Evolutionary conservation across 2,113 vertebrate genomes (phyloP).

Genomic region (Zeus faber): DNA sequence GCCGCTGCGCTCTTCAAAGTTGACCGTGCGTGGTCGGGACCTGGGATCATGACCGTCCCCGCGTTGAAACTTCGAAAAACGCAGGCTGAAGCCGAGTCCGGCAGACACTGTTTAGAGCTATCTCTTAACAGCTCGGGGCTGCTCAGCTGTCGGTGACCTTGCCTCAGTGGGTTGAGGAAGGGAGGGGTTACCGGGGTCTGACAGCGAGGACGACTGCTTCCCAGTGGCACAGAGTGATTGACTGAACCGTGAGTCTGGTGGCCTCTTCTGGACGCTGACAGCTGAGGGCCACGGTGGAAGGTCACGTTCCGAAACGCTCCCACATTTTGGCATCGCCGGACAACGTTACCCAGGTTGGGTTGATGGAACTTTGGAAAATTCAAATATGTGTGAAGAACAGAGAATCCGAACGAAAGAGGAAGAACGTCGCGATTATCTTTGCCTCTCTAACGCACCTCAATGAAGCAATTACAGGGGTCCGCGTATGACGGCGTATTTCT

Average conservation of each 20-base stretch:
- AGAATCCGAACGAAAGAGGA: too few species aligned
- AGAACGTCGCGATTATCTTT: too few species aligned
- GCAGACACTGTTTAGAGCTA: constrained; percentile 33
- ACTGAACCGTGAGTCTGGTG: constrained; percentile 47
- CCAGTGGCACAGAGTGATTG: constrained; percentile 16
- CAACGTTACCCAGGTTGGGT: constrained; percentile 1
- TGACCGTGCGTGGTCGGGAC: constrained; percentile 23
- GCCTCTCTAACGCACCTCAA: neutral
- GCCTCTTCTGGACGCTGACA: constrained; percentile 45
- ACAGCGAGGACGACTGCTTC: constrained; percentile 32
- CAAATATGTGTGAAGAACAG: too few species aligned
- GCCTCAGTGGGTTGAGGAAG: constrained; percentile 31
- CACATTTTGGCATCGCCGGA: constrained; percentile 21
- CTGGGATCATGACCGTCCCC: too few species aligned
- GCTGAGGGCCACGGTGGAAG: constrained; percentile 49
- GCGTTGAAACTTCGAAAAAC: too few species aligned
- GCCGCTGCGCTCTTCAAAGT: too few species aligned
- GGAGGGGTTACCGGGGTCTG: constrained; percentile 24
- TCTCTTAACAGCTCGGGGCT: constrained; percentile 35
- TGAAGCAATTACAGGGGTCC: neutral
- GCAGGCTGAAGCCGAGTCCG: neutral
- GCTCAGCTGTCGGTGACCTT: constrained; percentile 52
- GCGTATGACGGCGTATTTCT: too few species aligned
- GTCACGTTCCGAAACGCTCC: constrained; percentile 34
- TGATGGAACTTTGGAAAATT: neutral